Base-by-base conservation (phyloP, 2,888 invertebrate genomes). In the Dusona sp. region DNA sequence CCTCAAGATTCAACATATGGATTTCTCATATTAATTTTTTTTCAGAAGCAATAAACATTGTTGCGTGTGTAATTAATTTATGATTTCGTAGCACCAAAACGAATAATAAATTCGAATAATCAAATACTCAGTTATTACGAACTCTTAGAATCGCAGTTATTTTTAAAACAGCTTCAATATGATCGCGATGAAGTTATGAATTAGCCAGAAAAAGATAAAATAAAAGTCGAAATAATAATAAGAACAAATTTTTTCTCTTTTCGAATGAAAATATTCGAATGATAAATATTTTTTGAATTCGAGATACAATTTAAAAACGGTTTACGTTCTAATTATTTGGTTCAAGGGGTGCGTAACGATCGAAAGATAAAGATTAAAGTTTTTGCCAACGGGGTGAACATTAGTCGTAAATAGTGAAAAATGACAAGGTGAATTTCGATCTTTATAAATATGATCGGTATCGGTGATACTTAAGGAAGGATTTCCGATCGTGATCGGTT, bases 401-500 rank as follows among this genome's bases (percentile, higher is more conserved):
- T 11, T 9, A 11, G 22, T 22, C 2, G 22, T 1, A 29, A 61
- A 61, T 61, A 3, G 16, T 61, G 61, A 29, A 29, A 61, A 29
- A 57, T 13, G 11, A 22, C 4, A 13, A 3, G 1, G 25, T 13
- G 3, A 57, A 57, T 57, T 8, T 25, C 4, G 3, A 57, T 25
- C 1, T 25, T 57, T 19, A 25, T 25, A 7, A 36, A 19, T 8
- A 48, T 7, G 36, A 25, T 16, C 29, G n/a, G 13, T 36, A 22
- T 54, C 51, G 42, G 64, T 13, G 70, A 29, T 42, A 45, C 68
- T 45, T 22, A 13, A 33, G 78, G 84, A 51, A 64, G 75, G 57
- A 79, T 54, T 54, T 88, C 78, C 48, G 68, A 83, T 83, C 84
- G 77, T 64, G 78, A 42, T 51, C 19, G 61, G 42, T 77, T 38